Evolutionary conservation across 2,888 invertebrate genomes (phyloP).

Genomic region (Tolmerus cingulatus): DNA sequence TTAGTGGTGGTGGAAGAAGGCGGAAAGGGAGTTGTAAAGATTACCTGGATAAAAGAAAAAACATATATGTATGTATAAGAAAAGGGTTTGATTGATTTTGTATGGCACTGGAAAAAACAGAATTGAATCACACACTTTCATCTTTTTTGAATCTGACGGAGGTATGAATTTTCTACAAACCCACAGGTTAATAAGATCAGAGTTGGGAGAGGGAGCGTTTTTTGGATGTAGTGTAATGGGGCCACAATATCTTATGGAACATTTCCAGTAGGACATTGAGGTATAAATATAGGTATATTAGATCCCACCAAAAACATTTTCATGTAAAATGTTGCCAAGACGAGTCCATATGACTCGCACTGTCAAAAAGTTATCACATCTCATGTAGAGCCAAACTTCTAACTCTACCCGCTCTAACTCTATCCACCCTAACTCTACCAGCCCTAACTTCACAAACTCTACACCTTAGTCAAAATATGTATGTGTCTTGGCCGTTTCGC

Average conservation of each 20-base stretch:
- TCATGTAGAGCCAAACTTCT: no score
- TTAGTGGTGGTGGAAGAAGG: background rate
- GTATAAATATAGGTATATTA: background rate
- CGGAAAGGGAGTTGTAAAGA: background rate
- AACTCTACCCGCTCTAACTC: no score
- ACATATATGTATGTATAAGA: background rate
- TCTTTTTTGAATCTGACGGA: background rate
- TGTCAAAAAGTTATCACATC: no score
- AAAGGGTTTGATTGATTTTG: background rate
- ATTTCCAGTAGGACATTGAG: background rate
- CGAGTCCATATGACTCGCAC: no score
- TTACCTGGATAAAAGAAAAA: background rate
- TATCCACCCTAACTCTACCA: no score
- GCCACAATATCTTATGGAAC: background rate
- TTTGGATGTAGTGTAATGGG: background rate
- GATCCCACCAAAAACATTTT: no score
- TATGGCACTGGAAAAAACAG: background rate
- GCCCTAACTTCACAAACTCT: no score
- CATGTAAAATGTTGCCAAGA: no score
- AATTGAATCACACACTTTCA: background rate
- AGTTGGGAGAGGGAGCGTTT: background rate
- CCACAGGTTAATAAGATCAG: background rate
- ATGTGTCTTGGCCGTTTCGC: no score
- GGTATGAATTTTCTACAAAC: background rate
- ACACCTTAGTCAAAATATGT: no score